Conservation (phyloP, 2,888 invertebrate species). For the Anthrax anthrax region DNA sequence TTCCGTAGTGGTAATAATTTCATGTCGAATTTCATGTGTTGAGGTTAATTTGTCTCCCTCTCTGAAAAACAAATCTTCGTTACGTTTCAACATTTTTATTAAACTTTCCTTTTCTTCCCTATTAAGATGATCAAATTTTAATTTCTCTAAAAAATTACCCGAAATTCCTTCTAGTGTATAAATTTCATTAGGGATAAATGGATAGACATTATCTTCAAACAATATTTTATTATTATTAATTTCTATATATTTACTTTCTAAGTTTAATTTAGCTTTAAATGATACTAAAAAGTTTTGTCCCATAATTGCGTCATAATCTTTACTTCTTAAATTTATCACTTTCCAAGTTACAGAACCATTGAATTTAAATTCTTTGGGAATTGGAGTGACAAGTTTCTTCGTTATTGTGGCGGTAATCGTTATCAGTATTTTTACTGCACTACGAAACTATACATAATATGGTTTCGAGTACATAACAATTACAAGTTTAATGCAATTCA, state of each 20-base stretch:
- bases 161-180: conserved; percentile 9
- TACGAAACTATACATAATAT: no score
- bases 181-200: conserved; percentile 7
- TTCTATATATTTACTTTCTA: conserved; percentile 7
- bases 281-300: conserved; percentile 8
- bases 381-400: no score
- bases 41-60: conserved; percentile 5
- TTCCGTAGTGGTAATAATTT: conserved; percentile 5
- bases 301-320: conserved; percentile 9
- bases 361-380: no score
- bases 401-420: no score
- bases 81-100: conserved; percentile 1
- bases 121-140: conserved; percentile 3
- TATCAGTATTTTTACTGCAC: no score
- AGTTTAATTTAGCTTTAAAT: conserved; percentile 9
- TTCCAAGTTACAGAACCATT: no score
- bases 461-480: no score
- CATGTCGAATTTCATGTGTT: conserved; percentile 2
- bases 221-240: conserved; percentile 5
- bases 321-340: not conserved
- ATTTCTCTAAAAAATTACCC: conserved; percentile 3
- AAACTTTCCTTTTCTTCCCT: conserved; percentile 3
- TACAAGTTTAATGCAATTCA: no score
- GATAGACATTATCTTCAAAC: conserved; percentile 1
- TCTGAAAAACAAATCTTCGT: conserved; percentile 2